phyloP scores from a whole-genome alignment of 35 echinoderm and acorn worm species.

The Chiridota heheva region DNA sequence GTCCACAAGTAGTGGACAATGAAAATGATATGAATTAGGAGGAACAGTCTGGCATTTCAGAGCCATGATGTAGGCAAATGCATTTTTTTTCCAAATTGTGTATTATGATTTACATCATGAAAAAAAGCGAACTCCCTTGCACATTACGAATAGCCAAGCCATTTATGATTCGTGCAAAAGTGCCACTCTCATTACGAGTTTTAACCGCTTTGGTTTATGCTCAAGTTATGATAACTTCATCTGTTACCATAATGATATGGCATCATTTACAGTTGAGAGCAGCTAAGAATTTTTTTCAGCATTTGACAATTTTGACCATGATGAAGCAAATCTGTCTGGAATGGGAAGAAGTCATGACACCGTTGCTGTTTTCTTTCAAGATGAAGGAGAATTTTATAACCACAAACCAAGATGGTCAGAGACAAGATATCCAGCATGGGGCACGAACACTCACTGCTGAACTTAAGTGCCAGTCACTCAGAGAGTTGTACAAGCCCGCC shows the following conservation, averaged over 20 bases:
- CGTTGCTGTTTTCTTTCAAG: constrained; percentile 9
- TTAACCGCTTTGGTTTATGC: neutral
- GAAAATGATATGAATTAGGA: neutral
- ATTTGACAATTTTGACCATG: constrained; percentile 25
- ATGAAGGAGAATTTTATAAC: neutral
- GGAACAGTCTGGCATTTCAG: neutral
- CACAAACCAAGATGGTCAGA: neutral
- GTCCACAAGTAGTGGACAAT: neutral
- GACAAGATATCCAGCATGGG: neutral
- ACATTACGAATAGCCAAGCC: neutral
- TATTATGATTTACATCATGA: neutral
- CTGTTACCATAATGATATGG: constrained; percentile 3
- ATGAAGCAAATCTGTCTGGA: constrained; percentile 1
- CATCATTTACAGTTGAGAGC: neutral
- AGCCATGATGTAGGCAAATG: neutral
- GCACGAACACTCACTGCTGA: neutral
- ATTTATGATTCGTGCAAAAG: neutral
- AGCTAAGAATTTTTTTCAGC: neutral
- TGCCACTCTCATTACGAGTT: neutral
- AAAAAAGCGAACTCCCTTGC: neutral
- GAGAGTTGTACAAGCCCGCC: neutral
- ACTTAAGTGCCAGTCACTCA: neutral
- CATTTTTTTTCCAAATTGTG: neutral
- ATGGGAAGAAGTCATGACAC: constrained; percentile 16
- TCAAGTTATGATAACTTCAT: neutral